A percentile compares a stretch with the other conserved stretches of the same genome.
phyloP scores from a whole-genome alignment of 2,888 invertebrate species.

The Plagodis pulveraria region DNA sequence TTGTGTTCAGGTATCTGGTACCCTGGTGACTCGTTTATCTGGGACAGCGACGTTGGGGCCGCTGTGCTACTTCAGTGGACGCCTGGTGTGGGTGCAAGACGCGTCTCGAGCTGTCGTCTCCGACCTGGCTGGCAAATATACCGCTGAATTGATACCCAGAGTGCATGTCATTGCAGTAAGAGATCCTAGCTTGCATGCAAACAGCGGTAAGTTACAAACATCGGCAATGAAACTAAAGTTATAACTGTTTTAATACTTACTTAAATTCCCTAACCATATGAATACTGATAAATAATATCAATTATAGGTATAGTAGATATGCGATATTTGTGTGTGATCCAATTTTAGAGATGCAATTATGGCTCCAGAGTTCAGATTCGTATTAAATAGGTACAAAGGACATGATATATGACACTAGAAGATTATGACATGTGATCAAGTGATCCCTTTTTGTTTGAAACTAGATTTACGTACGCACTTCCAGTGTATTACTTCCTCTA shows the following conservation, averaged over 20 bases:
- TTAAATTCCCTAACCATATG: not conserved
- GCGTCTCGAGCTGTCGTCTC: slow-evolving; percentile 90
- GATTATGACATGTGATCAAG: too few relatives aligned
- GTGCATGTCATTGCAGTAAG: slow-evolving; percentile 89
- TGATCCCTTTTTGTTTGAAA: too few relatives aligned
- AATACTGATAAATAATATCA: too few relatives aligned
- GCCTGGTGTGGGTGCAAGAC: slow-evolving; percentile 93
- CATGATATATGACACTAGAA: too few relatives aligned
- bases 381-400: too few relatives aligned
- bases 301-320: too few relatives aligned
- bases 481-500: too few relatives aligned
- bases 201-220: slow-evolving; percentile 78
- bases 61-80: slow-evolving; percentile 91
- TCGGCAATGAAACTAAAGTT: not conserved
- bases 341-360: too few relatives aligned
- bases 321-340: too few relatives aligned
- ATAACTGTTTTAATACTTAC: not conserved
- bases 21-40: slow-evolving; percentile 66
- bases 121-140: slow-evolving; percentile 90
- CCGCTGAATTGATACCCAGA: slow-evolving; percentile 87
- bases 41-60: slow-evolving; percentile 87
- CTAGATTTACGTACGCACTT: too few relatives aligned
- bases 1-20: slow-evolving; percentile 63
- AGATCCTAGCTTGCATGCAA: slow-evolving; percentile 87
- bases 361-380: too few relatives aligned